These are phyloP conservation scores for Philopedon plagiatum DNA, from an alignment of 2,888 invertebrate species.

Conservation along the genomic window DNA sequence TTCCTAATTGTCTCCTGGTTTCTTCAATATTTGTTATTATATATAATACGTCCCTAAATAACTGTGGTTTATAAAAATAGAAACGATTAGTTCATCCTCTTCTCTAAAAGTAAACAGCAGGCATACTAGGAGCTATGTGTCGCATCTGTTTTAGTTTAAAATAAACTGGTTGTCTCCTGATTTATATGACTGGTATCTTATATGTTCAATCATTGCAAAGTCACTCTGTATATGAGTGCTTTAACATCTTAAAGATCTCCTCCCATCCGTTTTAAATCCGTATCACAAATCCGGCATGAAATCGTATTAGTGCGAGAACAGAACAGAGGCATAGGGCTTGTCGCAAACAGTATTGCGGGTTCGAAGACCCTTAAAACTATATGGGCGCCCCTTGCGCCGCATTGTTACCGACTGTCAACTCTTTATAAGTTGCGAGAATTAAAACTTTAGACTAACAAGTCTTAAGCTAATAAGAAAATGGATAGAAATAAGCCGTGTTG, in stretches of 20 bases:
- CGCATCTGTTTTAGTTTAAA: too few relatives aligned
- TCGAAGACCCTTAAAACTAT: conserved; percentile 68
- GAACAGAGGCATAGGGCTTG: conserved; percentile 64
- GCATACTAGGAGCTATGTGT: too few relatives aligned
- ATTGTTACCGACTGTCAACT: conserved; percentile 65
- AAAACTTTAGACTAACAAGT: conserved; percentile 77
- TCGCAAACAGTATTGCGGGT: conserved; percentile 70
- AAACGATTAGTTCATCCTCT: too few relatives aligned
- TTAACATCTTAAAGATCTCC: conserved; percentile 65
- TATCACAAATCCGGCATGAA: conserved; percentile 78
- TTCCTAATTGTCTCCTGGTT: too few relatives aligned
- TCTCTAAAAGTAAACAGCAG: too few relatives aligned
- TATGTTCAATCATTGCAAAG: too few relatives aligned
- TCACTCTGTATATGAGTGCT: conserved; percentile 20
- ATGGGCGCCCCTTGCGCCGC: conserved; percentile 61
- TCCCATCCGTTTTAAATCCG: conserved; percentile 69
- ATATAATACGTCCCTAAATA: too few relatives aligned
- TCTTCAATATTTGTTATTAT: too few relatives aligned
- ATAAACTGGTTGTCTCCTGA: too few relatives aligned
- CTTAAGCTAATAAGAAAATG: conserved; percentile 71
- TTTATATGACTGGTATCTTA: too few relatives aligned
- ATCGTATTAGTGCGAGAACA: conserved; percentile 74
- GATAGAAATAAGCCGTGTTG: conserved; percentile 69
- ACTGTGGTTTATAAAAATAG: too few relatives aligned
- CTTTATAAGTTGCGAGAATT: conserved; percentile 73